Evolutionary conservation across 1,140 invertebrate species (phyloP), one percentile per base, ranked within the genome.

Genomic region (Brachionus asplanchnoidis): DNA sequence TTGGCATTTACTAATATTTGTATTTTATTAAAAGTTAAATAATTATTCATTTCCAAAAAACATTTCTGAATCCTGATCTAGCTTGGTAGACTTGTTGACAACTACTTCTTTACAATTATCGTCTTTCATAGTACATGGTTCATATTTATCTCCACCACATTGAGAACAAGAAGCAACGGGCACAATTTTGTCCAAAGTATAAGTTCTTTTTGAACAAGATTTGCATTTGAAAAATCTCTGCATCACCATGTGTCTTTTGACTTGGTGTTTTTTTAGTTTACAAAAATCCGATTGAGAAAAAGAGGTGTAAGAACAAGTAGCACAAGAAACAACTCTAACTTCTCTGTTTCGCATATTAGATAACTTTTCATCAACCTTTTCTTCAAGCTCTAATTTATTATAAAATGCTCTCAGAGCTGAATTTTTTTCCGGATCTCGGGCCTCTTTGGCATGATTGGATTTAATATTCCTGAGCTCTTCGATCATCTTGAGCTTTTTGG

Each of bases 201-300:
- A 84, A n/a, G 60, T 70, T 68, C 68, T 14, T 20, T 84, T 84
- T 5, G 28, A 28, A 73, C 82, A 84, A 28, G 46, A 50, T 12
- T 68, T 70, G 20, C 82, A 84, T 84, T 84, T 68, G 44, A 84
- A 84, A 73, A 84, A 84, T 50, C 65, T 46, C 9, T 84, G 82
- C 23, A 42, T 40, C 9, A 84, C 82, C 60, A 56, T 46, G 32
- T 68, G 60, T 32, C 60, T 46, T 70, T 70, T 73, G 7, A 84
- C 26, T 26, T 46, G 28, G 40, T 84, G 82, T 36, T 73, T 53
- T 73, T 84, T 84, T 14, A 40, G 65, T 20, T 84, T 84, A 73
- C 82, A 84, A 23, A 68, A 84, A 32, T 68, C 60, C 12, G 82
- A 84, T 56, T 84, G 82, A n/a, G 60, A 44, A 73, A 68, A 84